Evolutionary conservation across 2,113 vertebrate species (phyloP), one percentile per base, ranked within the genome.

Genomic region (Nycticryphes semicollaris): DNA sequence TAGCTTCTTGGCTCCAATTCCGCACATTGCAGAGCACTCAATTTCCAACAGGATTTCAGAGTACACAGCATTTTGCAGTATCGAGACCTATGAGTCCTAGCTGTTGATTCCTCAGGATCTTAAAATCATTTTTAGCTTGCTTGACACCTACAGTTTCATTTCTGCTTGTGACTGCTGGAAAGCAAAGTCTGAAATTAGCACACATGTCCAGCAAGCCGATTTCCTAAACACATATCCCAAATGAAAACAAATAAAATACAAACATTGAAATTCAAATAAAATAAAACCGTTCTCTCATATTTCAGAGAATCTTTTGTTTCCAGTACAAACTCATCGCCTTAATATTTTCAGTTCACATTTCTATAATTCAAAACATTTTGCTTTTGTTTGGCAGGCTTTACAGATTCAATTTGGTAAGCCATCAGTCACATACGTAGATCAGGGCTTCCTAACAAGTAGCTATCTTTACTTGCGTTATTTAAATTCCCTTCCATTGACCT

Each of bases 291-390:
- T 91, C 78, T 47, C 37, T 79, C 67, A 48, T 54, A 74, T 79
- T 77, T 63, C 57, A 79, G 60, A 75, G 6, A 91, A 41, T 9
- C 56, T 93, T 95, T 82, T 91, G 69, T 82, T 90, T 92, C 56
- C 31, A 70, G 24, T 45, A 90, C 24, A 77, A 81, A 77, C 50
- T 94, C 82, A 89, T 28, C 0, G 0, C 47, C 27, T 57, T 83
- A 66, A 51, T 87, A 85, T 72, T 89, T 87, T 89, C 86, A 73
- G 62, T 89, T 94, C 73, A 82, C 14, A 89, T 74, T 91, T 94
- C 70, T 77, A 1, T 59, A 92, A 94, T 54, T 94, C 74, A 89
- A 92, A 96, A 78, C 50, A 85, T 62, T 80, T 93, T 73, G 54
- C 41, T 87, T 91, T 85, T 89, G 53, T 79, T 91, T 87, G 84